Conservation (phyloP, 2,113 vertebrate genomes). For the Riparia riparia region DNA sequence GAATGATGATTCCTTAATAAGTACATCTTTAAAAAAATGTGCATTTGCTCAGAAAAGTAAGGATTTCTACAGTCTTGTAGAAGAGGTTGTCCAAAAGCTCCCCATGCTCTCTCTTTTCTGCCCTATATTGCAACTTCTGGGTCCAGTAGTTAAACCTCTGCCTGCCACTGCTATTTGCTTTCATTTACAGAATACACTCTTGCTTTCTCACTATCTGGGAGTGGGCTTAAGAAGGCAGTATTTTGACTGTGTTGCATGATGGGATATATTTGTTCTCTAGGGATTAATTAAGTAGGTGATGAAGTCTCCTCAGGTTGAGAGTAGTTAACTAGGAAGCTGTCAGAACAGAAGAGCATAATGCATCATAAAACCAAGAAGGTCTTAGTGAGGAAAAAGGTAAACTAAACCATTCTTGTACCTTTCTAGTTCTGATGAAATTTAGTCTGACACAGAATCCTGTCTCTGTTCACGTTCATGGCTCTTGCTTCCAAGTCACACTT, state of each 20-base stretch:
- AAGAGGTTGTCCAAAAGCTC: neutral
- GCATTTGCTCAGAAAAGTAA: neutral
- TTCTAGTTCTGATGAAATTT: neutral
- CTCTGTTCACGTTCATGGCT: accelerated
- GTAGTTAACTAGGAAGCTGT: neutral
- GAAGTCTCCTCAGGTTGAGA: neutral
- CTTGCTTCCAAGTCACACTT: neutral
- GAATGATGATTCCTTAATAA: neutral
- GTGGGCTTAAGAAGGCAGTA: neutral
- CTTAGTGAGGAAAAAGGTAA: neutral
- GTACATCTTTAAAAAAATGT: neutral
- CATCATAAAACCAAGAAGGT: neutral
- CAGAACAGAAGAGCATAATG: neutral
- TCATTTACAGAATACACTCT: neutral
- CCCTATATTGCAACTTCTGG: neutral
- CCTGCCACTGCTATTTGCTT: neutral
- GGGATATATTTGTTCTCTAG: neutral
- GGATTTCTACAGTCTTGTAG: neutral
- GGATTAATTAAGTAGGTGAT: neutral
- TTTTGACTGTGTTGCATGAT: neutral
- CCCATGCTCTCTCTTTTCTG: neutral
- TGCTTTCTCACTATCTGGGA: neutral
- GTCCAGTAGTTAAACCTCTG: neutral
- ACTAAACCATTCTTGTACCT: neutral
- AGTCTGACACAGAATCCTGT: neutral